A percentile compares a stretch with the other conserved stretches of the same genome.
phyloP scores from a whole-genome alignment of 2,888 invertebrate genomes.

The Pristionchus maxplancki region DNA sequence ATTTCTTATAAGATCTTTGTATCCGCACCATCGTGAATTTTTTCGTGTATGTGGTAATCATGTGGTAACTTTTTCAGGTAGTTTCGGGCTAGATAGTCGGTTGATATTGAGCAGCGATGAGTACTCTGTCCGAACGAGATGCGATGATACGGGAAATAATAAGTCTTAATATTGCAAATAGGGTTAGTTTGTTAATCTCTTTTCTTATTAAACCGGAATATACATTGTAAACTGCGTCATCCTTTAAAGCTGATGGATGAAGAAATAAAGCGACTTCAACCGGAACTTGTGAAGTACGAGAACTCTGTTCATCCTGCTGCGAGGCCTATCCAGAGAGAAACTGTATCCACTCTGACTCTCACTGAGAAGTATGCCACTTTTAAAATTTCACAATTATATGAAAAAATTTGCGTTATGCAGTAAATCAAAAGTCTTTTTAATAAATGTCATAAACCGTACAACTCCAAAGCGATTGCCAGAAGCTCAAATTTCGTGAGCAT shows the following conservation, averaged over 20 bases:
- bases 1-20: too few species aligned
- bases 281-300: background rate
- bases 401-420: background rate
- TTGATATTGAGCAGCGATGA: background rate
- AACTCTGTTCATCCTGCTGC: conserved; percentile 12
- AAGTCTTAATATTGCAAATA: background rate
- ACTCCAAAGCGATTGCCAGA: too few species aligned
- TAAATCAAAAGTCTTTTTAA: too few species aligned
- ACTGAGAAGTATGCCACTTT: background rate
- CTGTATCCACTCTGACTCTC: background rate
- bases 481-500: too few species aligned
- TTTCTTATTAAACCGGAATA: background rate
- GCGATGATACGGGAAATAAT: background rate
- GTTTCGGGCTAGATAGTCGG: too few species aligned
- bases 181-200: background rate
- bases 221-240: background rate
- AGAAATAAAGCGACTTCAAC: background rate
- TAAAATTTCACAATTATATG: too few species aligned
- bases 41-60: too few species aligned
- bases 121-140: background rate
- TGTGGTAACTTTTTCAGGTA: too few species aligned
- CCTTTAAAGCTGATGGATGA: background rate
- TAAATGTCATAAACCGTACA: too few species aligned
- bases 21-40: too few species aligned
- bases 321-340: background rate